phyloP scores from a whole-genome alignment of 2,888 invertebrate species.

The Archips xylosteana region DNA sequence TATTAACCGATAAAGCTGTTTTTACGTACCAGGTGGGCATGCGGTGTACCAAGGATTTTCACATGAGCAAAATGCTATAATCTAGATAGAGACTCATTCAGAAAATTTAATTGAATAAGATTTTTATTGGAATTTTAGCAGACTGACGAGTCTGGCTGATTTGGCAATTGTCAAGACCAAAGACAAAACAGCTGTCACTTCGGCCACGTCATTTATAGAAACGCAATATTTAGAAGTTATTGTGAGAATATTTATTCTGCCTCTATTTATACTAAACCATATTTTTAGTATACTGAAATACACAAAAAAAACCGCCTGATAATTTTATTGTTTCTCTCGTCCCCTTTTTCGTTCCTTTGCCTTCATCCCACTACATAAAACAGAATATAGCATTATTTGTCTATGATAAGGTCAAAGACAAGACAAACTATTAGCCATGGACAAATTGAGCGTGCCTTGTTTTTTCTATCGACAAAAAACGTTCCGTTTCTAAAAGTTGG shows the following conservation, averaged over 20 bases:
- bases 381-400: conserved; percentile 21
- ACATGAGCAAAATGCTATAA: conserved; percentile 54
- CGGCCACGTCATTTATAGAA: conserved; percentile 82
- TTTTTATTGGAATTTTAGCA: conserved; percentile 56
- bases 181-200: conserved; percentile 78
- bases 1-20: conserved; percentile 17
- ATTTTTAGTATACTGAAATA: not conserved
- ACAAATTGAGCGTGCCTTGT: conserved; percentile 41
- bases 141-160: conserved; percentile 75
- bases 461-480: conserved; percentile 40
- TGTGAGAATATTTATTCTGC: not conserved
- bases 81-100: conserved; percentile 67
- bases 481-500: conserved; percentile 38
- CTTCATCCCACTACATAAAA: conserved; percentile 6
- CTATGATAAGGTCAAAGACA: conserved; percentile 33
- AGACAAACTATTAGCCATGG: conserved; percentile 28
- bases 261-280: not conserved
- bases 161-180: conserved; percentile 81
- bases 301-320: not conserved
- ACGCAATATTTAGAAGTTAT: conserved; percentile 53
- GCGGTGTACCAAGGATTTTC: conserved; percentile 52
- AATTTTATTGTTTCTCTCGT: not conserved
- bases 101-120: conserved; percentile 54
- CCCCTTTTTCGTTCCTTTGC: conserved; percentile 7
- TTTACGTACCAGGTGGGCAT: conserved; percentile 66